Percentiles rank a stretch among this genome's conserved stretches.
These are phyloP conservation scores for Nipponia nippon DNA, from an alignment of 2,113 vertebrate species.

Conservation along the genomic window DNA sequence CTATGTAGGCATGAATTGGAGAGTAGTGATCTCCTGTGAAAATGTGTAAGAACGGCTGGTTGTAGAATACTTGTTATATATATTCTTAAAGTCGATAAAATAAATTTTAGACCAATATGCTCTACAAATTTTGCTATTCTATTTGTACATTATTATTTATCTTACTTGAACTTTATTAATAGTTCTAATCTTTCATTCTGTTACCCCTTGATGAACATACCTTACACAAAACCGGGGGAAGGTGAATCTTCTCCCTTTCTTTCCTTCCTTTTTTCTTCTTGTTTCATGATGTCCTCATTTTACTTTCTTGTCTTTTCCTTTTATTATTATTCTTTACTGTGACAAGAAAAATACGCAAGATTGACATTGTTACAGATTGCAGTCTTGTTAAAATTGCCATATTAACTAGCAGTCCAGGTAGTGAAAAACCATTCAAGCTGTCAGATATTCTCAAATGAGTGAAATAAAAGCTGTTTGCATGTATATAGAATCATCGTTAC, in stretches of 20 bases:
- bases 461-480: constrained; percentile 56
- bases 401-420: constrained; percentile 44
- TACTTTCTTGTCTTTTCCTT: constrained; percentile 4
- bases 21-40: background rate
- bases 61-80: background rate
- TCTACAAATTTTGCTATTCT: background rate
- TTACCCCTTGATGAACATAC: background rate
- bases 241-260: background rate
- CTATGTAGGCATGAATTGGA: background rate
- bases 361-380: constrained; percentile 37
- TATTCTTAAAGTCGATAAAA: background rate
- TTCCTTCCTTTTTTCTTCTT: background rate
- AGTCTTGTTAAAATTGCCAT: constrained; percentile 40
- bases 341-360: constrained; percentile 41
- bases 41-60: background rate
- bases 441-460: constrained; percentile 49
- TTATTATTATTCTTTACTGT: constrained; percentile 9
- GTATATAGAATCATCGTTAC: constrained; percentile 29
- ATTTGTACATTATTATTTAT: background rate
- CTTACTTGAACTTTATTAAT: background rate
- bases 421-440: constrained; percentile 48
- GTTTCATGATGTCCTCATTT: constrained; percentile 8
- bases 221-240: background rate
- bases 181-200: background rate
- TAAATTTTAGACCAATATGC: background rate